Evolutionary conservation across 2,113 vertebrate genomes (phyloP), one percentile per base, ranked within the genome.

Genomic region (Gymnocephalus cernua): DNA sequence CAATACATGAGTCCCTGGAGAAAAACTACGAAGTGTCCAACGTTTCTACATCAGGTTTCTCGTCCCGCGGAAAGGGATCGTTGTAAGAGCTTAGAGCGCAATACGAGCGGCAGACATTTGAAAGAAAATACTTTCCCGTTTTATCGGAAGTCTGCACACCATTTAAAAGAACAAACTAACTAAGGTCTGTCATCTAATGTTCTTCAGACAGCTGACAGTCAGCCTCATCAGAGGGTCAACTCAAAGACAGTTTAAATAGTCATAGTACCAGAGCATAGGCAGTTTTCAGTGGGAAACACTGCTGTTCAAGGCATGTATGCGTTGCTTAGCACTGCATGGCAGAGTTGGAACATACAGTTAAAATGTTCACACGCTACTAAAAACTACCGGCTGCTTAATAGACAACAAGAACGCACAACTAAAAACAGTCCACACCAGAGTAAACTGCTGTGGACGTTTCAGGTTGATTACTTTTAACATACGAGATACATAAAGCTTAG

Each of bases 321-420:
- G 71, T 53, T 27, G 59, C 27, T 57, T 64, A 58, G 74, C 72
- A 61, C 80, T 85, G 65, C 70, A 64, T 27, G 29, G 7, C 32
- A 80, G 57, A 77, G 53, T 23, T 38, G 19, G 7, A 75, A 25
- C 48, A 23, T 15, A 5, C 10, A 72, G 45, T 35, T n/a, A 27
- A 61, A 64, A 10, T 6, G 29, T 57, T 70, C 62, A 79, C 38
- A 70, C 63, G 54, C 47, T 56, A 59, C 61, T 51, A 50, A 62
- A 62, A 83, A 14, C 54, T 44, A 61, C 41, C 4, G 5, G 77
- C 64, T 67, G 77, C 66, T 57, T 53, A 48, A 74, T 7, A 7
- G 12, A 35, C 16, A n/a, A n/a, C 7, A 0, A n/a, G 8, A 23
- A 12, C 8, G 8, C 50, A n/a, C 50, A 51, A n/a, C 19, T n/a